These are phyloP conservation scores for Neoitamus cyanurus DNA, from an alignment of 2,888 invertebrate genomes.

Conservation along the genomic window DNA sequence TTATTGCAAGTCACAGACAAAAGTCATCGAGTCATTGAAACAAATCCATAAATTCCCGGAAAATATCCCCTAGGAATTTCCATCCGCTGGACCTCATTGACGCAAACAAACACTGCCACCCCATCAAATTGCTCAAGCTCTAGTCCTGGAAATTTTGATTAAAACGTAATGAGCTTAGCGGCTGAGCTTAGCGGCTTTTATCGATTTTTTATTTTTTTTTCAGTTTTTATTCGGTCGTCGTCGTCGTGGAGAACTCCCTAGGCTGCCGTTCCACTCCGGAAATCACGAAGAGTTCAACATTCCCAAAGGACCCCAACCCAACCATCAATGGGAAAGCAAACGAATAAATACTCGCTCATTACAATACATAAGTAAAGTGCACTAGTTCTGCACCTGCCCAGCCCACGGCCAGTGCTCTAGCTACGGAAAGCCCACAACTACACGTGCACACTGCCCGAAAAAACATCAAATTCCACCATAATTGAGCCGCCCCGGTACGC, in stretches of 20 bases:
- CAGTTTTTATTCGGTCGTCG: background rate
- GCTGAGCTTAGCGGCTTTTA: background rate
- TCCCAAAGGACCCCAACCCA: background rate
- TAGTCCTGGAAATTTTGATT: background rate
- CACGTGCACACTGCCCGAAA: background rate
- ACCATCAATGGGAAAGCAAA: background rate
- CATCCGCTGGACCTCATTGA: too few species aligned
- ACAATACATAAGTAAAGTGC: background rate
- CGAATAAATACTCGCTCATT: background rate
- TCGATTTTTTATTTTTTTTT: background rate
- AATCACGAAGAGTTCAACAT: background rate
- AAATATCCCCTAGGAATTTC: too few species aligned
- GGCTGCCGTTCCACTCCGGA: background rate
- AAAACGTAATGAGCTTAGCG: background rate
- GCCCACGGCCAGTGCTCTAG: too few species aligned
- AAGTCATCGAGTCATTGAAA: too few species aligned
- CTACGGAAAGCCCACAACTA: background rate
- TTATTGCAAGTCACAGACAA: too few species aligned
- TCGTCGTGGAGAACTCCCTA: background rate
- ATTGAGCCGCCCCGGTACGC: background rate
- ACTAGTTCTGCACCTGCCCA: background rate
- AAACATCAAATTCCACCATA: background rate
- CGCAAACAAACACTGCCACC: background rate
- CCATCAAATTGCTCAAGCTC: background rate
- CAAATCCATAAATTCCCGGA: too few species aligned